phyloP scores from a whole-genome alignment of 2,888 invertebrate species.

The Steromphala cineraria region DNA sequence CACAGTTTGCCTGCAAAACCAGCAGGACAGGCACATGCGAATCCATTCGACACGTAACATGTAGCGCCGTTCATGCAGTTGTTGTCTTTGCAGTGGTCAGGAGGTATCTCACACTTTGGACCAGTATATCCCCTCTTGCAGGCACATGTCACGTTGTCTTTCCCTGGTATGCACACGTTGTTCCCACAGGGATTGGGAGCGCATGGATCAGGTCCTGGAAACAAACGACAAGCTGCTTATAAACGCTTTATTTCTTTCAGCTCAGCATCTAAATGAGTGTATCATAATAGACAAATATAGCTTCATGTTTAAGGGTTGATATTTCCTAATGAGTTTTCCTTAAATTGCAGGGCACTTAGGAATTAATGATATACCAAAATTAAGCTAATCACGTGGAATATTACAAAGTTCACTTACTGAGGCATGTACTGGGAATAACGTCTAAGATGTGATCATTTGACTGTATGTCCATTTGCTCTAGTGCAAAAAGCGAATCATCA shows the following conservation, averaged over 20 bases:
- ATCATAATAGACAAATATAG: no score
- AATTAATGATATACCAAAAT: no score
- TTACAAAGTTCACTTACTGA: not conserved
- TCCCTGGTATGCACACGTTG: not conserved
- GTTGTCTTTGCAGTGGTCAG: not conserved
- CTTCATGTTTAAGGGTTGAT: no score
- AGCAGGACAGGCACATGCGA: not conserved
- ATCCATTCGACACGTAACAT: not conserved
- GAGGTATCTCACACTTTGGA: not conserved
- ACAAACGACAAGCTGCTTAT: no score
- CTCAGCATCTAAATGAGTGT: no score
- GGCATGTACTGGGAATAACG: slow-evolving; percentile 1
- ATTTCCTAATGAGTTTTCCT: no score
- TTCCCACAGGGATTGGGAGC: not conserved
- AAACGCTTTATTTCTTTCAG: no score
- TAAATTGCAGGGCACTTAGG: no score
- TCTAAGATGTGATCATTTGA: not conserved
- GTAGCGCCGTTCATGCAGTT: not conserved
- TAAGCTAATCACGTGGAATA: no score
- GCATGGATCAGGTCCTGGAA: not conserved
- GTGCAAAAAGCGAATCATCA: not conserved
- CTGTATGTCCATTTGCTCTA: not conserved
- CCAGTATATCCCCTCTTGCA: not conserved
- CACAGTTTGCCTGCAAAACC: not conserved
- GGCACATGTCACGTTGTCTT: not conserved